Conservation (phyloP, 2,888 invertebrate species). For the Hybos culiciformis region DNA sequence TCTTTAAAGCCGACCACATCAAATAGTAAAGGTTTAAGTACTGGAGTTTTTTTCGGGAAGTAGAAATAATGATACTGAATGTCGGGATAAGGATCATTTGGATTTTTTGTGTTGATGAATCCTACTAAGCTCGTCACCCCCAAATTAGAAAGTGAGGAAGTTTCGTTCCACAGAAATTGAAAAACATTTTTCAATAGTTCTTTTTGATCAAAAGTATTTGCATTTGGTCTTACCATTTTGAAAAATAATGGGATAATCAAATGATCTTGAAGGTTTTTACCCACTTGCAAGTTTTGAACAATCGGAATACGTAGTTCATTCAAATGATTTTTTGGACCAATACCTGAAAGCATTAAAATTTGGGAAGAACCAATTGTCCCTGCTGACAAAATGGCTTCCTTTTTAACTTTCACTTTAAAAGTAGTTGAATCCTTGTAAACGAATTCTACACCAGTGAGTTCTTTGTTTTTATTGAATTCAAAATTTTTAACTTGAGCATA, state of each 20-base stretch:
- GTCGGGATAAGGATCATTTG: constrained; percentile 36
- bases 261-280: constrained; percentile 65
- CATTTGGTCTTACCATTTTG: constrained; percentile 25
- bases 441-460: constrained; percentile 35
- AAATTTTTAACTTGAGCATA: constrained; percentile 40
- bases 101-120: constrained; percentile 39
- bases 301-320: constrained; percentile 15
- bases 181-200: constrained; percentile 15
- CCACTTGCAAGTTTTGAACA: constrained; percentile 37
- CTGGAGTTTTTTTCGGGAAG: constrained; percentile 17
- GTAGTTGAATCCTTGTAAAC: constrained; percentile 28
- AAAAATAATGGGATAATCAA: constrained; percentile 38
- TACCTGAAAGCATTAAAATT: constrained; percentile 21
- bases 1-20: constrained; percentile 36
- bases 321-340: constrained; percentile 18
- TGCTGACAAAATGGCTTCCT: constrained; percentile 20
- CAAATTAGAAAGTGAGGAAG: constrained; percentile 19
- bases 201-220: constrained; percentile 4
- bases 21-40: constrained; percentile 27
- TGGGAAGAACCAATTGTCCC: constrained; percentile 31
- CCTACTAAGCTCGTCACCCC: constrained; percentile 34
- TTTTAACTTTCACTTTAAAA: constrained; percentile 13
- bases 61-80: constrained; percentile 29
- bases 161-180: constrained; percentile 31
- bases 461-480: constrained; percentile 35